Evolutionary conservation across 64 coral and sea anemone genomes (phyloP).

Genomic region (Platygyra sinensis): DNA sequence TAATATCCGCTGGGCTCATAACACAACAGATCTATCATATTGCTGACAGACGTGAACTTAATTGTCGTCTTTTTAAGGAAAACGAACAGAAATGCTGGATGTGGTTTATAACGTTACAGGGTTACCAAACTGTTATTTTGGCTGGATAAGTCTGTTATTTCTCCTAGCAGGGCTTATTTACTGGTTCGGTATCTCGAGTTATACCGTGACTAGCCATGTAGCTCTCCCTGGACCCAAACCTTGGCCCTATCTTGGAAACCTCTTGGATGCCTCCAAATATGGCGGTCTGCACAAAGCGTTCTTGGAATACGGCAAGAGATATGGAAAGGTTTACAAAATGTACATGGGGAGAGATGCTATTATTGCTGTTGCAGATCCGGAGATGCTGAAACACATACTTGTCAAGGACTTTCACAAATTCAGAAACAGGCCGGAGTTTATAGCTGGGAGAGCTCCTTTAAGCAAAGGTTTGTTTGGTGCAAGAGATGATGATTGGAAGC

Average conservation of each 20-base stretch:
- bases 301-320: slow-evolving; percentile 35
- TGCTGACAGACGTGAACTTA: background rate
- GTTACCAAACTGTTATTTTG: background rate
- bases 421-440: slow-evolving; percentile 30
- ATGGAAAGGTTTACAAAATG: slow-evolving; percentile 59
- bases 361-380: slow-evolving; percentile 57
- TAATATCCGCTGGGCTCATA: no score
- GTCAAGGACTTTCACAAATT: slow-evolving; percentile 82
- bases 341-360: slow-evolving; percentile 14
- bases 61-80: background rate
- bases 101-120: background rate
- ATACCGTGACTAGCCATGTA: slow-evolving; percentile 12
- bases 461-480: slow-evolving; percentile 16
- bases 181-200: slow-evolving; percentile 49
- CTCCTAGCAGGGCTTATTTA: slow-evolving; percentile 2
- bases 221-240: slow-evolving; percentile 50
- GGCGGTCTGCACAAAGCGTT: slow-evolving; percentile 52
- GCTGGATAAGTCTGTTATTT: background rate
- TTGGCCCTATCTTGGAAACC: slow-evolving; percentile 51
- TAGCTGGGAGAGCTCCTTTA: slow-evolving; percentile 30
- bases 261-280: slow-evolving; percentile 24
- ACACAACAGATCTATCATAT: background rate
- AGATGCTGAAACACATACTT: slow-evolving; percentile 57
- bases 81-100: background rate
- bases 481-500: slow-evolving; percentile 58